Evolutionary conservation across 2,113 vertebrate species (phyloP).

Genomic region (Climacteris rufus): DNA sequence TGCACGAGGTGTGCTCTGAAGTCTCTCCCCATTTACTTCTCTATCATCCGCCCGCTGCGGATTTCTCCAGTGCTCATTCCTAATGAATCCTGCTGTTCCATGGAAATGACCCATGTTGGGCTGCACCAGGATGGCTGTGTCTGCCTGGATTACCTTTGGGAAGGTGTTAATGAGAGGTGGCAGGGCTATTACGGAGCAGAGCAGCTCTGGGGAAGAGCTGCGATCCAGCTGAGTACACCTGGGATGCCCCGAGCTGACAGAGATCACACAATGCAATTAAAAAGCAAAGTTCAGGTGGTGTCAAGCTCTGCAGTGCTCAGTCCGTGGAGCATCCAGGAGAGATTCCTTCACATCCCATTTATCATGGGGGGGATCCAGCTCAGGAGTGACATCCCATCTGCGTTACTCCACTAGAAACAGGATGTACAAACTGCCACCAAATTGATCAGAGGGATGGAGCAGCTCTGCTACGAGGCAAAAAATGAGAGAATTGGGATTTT

Average conservation of each 20-base stretch:
- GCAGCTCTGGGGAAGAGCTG: not conserved
- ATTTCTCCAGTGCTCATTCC: not conserved
- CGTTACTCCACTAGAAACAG: not conserved
- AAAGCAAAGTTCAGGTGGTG: not conserved
- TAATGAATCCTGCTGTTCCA: not conserved
- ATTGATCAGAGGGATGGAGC: not conserved
- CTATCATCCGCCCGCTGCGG: fast-evolving
- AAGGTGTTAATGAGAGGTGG: not conserved
- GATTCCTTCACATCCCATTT: not conserved
- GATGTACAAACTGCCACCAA: not conserved
- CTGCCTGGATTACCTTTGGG: not conserved
- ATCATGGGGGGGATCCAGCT: not conserved
- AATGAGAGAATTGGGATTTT: not conserved
- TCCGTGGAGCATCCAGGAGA: not conserved
- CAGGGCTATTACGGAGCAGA: not conserved
- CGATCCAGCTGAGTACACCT: not conserved
- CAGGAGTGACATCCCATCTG: not conserved
- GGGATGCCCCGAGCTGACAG: not conserved
- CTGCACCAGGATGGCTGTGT: not conserved
- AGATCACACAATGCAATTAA: not conserved
- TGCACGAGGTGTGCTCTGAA: not conserved
- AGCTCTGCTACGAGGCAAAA: not conserved
- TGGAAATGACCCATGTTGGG: not conserved
- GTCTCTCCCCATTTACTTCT: conserved; percentile 19
- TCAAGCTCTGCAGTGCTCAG: fast-evolving